Base-by-base conservation (phyloP, 2,113 vertebrate species). In the Xiphophorus couchianus region DNA sequence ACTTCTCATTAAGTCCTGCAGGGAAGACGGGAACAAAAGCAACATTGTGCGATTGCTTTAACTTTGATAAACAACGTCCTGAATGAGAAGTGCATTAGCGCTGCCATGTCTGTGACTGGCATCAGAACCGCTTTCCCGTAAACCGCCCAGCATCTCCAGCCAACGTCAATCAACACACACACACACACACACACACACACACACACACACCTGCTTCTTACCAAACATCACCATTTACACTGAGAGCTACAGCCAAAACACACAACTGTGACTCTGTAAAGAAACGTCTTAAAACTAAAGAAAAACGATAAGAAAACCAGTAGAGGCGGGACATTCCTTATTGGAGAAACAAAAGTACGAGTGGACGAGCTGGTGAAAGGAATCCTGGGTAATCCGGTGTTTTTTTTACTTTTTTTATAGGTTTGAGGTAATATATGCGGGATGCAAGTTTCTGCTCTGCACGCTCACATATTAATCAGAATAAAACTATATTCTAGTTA, bases 371-470 rank as follows among this genome's bases (percentile, higher is more conserved):
- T 84, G 84, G 81, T 90, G 91, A 91, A 91, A 91, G 86, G 92
- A 80, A 88, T 86, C 78, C 62, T 91, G 85, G 84, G 90, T 87
- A 88, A 90, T 83, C 85, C 71, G 39, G 73, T 37, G 35, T 37
- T 37, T 37, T 35, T 35, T 37, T 37, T 3, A 12, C 63, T 61
- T 22, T 82, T 63, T 94, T 93, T 91, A 94, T 91, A 77, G 78
- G 81, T 81, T 73, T 93, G 90, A 91, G 90, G 90, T 92, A 87
- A 93, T 90, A 80, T 63, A 71, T 86, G 74, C 87, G 76, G 77
- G 27, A 58, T 80, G 66, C 68, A 85, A 82, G 89, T 90, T 25
- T n/a, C 30, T 62, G 6, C 5, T 6, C n/a, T 69, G 15, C 30
- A 44, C 22, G 25, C 11, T 14, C 9, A 35, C 10, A 37, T 37